These are phyloP conservation scores for Troides helena DNA, from an alignment of 2,888 invertebrate species.

Conservation along the genomic window DNA sequence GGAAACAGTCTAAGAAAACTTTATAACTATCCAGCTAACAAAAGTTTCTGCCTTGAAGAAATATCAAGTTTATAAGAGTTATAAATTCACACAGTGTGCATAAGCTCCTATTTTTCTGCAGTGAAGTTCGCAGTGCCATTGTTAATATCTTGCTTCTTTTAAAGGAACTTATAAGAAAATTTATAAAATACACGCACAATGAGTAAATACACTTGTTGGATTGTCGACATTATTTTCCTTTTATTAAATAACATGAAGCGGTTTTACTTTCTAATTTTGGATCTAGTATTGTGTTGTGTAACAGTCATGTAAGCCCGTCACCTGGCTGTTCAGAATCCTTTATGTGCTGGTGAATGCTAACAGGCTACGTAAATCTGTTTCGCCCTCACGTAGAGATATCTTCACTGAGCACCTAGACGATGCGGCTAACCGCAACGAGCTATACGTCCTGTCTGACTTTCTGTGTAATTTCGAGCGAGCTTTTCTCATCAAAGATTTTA, in stretches of 20 bases:
- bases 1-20: conserved; percentile 16
- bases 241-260: too few relatives aligned
- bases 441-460: conserved; percentile 16
- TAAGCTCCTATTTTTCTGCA: conserved; percentile 9
- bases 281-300: too few relatives aligned
- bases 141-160: conserved; percentile 3
- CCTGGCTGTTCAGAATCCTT: neutral
- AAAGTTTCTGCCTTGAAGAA: conserved; percentile 17
- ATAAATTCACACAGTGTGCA: conserved; percentile 20
- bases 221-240: too few relatives aligned
- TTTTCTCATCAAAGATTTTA: conserved; percentile 48
- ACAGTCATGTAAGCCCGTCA: too few relatives aligned
- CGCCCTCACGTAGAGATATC: conserved; percentile 20
- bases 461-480: conserved; percentile 26
- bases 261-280: too few relatives aligned
- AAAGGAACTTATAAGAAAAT: neutral
- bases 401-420: conserved; percentile 24
- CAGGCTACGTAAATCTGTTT: conserved; percentile 29
- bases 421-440: conserved; percentile 28
- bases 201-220: neutral
- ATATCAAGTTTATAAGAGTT: conserved; percentile 23
- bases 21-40: conserved; percentile 20
- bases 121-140: conserved; percentile 12
- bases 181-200: neutral
- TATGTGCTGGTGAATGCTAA: conserved; percentile 17